These are phyloP conservation scores for Steinernema feltiae DNA, from an alignment of 1,140 invertebrate genomes.

Conservation along the genomic window DNA sequence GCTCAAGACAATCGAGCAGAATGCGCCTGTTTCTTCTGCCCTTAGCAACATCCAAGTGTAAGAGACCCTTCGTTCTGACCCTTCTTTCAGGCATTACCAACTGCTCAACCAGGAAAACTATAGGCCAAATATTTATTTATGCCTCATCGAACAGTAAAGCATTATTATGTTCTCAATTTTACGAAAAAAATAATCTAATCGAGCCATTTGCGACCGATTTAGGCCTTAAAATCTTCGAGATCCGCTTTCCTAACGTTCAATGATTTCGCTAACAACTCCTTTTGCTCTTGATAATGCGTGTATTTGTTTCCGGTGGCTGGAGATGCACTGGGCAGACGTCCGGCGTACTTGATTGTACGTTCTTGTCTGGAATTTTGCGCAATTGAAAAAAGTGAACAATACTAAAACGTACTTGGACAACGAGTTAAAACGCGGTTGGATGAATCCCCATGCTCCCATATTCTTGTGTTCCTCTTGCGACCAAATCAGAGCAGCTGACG, in stretches of 20 bases:
- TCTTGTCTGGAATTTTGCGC: not conserved
- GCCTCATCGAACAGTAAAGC: not conserved
- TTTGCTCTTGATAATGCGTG: conserved; percentile 65
- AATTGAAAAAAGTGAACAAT: not conserved
- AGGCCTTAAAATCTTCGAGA: conserved; percentile 40
- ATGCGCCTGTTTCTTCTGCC: too few species aligned
- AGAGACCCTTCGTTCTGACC: too few species aligned
- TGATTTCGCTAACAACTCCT: conserved; percentile 33
- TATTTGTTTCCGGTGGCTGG: conserved; percentile 94
- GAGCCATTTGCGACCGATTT: conserved; percentile 10
- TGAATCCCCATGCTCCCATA: conserved; percentile 88
- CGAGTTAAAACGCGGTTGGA: conserved; percentile 79
- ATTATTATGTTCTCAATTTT: not conserved
- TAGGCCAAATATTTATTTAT: too few species aligned
- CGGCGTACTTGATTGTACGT: conserved; percentile 71
- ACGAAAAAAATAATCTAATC: not conserved
- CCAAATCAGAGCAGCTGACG: conserved; percentile 82
- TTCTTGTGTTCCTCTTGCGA: conserved; percentile 98
- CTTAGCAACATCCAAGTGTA: too few species aligned
- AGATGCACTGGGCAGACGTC: conserved; percentile 78
- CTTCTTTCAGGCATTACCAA: too few species aligned
- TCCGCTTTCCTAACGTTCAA: conserved; percentile 30
- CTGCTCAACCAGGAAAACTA: too few species aligned
- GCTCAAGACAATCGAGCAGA: too few species aligned
- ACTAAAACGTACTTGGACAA: conserved; percentile 23